Evolutionary conservation across 1,140 invertebrate species (phyloP).

Genomic region (Hylyphantes graminicola): DNA sequence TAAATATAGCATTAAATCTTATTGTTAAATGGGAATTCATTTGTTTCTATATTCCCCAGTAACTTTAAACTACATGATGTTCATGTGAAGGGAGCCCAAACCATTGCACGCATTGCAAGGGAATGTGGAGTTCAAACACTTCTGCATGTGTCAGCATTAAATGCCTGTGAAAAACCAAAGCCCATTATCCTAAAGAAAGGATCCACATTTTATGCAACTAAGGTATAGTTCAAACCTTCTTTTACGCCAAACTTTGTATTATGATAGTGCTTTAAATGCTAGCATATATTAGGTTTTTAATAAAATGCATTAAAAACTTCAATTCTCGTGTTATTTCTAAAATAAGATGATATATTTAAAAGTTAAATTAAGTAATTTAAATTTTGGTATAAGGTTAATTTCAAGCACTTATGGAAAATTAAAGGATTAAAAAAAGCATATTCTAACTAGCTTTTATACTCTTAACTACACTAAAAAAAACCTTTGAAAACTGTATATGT

Average conservation of each 20-base stretch:
- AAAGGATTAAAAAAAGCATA: no score
- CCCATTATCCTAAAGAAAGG: slow-evolving; percentile 72
- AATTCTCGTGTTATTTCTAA: neutral
- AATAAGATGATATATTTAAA: neutral
- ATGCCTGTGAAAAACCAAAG: slow-evolving; percentile 72
- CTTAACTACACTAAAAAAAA: no score
- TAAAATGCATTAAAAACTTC: neutral
- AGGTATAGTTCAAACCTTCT: slow-evolving; percentile 65
- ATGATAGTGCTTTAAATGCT: neutral
- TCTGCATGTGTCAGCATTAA: slow-evolving; percentile 85
- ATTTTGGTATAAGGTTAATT: no score
- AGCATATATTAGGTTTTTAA: neutral
- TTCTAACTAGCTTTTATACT: no score
- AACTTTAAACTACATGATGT: slow-evolving; percentile 88
- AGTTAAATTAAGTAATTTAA: neutral
- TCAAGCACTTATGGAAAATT: no score
- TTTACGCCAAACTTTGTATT: neutral
- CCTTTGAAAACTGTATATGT: no score
- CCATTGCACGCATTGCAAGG: slow-evolving; percentile 79
- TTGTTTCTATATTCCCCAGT: slow-evolving; percentile 61
- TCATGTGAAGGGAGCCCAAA: slow-evolving; percentile 73
- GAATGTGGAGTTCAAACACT: slow-evolving; percentile 84
- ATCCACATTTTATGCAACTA: slow-evolving; percentile 78
- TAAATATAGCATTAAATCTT: neutral
- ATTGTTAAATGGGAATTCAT: slow-evolving; percentile 15